Evolutionary conservation across 2,888 invertebrate species (phyloP), one percentile per base, ranked within the genome.

Genomic region (Drosophila meridiana): DNA sequence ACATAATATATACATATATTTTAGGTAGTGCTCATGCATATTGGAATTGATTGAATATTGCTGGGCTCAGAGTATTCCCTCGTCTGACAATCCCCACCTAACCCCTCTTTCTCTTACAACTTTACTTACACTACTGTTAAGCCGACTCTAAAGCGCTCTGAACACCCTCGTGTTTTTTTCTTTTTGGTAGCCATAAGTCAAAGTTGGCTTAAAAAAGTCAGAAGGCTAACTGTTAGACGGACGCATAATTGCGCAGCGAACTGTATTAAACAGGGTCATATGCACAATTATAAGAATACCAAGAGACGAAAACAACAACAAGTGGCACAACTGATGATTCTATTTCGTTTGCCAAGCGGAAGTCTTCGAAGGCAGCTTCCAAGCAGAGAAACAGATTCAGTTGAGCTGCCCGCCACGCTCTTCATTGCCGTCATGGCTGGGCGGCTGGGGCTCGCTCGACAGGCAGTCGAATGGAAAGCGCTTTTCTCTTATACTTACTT

Each of bases 191-290:
- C 26, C 70, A 62, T 78, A 73, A 70, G 67, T 78, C 78, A 70
- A 58, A 36, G 42, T 60, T 48, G 65, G 62, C 60, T 68, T 67
- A 76, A 59, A 69, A 78, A 82, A 52, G 79, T 76, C 76, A 69
- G 47, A 78, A 69, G 78, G 72, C 66, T 47, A 70, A 67, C 11
- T 20, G 52, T 11, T 36, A 52, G 77, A 53, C 60, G 74, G 72
- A 75, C 75, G 73, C 68, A 82, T 69, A 87, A 84, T 89, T 86
- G 89, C 76, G 74, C 86, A 78, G 68, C 82, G 86, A 86, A 86
- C 89, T 86, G 89, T 89, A 82, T 80, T 89, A 86, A 86, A 84
- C 84, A 84, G 89, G 86, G 86, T 87, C 86, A 89, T 89, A 84
- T 86, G 89, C 89, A 72, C 86, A 87, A 89, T 86, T 89, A 89